phyloP scores from a whole-genome alignment of 1,140 invertebrate species.

The Drosophila ogumai region DNA sequence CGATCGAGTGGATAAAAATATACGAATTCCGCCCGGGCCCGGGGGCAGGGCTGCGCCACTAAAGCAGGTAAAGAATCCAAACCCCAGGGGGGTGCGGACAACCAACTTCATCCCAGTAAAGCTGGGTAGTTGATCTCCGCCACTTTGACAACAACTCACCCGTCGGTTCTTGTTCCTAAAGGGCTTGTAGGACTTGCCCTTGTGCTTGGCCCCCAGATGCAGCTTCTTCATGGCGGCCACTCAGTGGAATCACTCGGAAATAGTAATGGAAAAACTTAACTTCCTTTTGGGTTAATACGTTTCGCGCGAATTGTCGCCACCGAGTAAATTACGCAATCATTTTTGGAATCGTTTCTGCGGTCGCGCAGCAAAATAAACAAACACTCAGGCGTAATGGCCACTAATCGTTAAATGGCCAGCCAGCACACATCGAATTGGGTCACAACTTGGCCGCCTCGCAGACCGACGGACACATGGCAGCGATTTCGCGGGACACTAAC shows the following conservation, averaged over 20 bases:
- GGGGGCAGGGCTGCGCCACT: conserved; percentile 44
- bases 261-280: not conserved
- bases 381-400: conserved; percentile 62
- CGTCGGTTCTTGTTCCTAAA: conserved; percentile 77
- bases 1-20: conserved; percentile 79
- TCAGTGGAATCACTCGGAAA: conserved; percentile 10
- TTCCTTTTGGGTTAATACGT: conserved; percentile 1
- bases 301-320: conserved; percentile 22
- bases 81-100: too few species aligned
- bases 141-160: conserved; percentile 39
- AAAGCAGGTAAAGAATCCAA: not conserved
- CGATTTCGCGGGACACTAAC: conserved; percentile 7
- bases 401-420: conserved; percentile 52
- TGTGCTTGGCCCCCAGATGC: conserved; percentile 72
- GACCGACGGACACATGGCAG: conserved; percentile 41
- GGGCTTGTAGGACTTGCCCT: conserved; percentile 76
- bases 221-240: conserved; percentile 72
- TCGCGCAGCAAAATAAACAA: conserved; percentile 66
- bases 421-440: conserved; percentile 36
- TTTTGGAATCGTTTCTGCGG: conserved; percentile 43
- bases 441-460: conserved; percentile 14
- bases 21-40: conserved; percentile 62
- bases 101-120: not conserved
- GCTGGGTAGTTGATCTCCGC: not conserved
- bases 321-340: conserved; percentile 74